Percentiles rank a stretch among this genome's conserved stretches.
phyloP scores from a whole-genome alignment of 1,140 invertebrate species.

The Bombus vancouverensis region DNA sequence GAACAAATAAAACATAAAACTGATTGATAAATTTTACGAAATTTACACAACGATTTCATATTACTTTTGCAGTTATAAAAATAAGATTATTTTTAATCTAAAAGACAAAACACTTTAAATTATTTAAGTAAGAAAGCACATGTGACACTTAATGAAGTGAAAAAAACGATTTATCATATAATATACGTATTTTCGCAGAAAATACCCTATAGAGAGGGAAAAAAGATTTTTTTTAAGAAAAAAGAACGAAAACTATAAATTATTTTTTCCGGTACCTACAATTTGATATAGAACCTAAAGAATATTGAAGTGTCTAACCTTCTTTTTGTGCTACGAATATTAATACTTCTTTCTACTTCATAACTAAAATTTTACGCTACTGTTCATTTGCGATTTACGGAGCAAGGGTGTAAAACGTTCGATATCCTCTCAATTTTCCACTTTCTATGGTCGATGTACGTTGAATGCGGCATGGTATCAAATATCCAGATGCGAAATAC shows the following conservation, averaged over 20 bases:
- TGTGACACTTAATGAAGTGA: no score
- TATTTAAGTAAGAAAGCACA: no score
- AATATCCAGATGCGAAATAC: conserved; percentile 2
- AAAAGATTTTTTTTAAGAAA: not conserved
- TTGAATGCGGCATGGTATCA: not conserved
- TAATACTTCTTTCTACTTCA: not conserved
- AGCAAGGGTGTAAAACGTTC: not conserved
- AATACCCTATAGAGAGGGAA: not conserved
- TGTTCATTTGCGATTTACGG: no score
- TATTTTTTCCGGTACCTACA: no score
- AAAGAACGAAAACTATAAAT: not conserved
- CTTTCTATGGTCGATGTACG: not conserved
- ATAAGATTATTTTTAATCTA: no score
- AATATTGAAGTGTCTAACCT: no score
- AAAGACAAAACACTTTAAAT: no score
- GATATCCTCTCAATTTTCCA: not conserved
- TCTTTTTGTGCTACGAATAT: no score
- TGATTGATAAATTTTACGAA: not conserved
- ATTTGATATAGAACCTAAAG: no score
- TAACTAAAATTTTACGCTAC: not conserved
- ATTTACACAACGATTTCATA: not conserved
- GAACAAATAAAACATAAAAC: not conserved
- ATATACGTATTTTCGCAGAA: no score
- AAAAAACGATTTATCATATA: no score
- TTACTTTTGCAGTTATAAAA: no score